A percentile compares a stretch with the other conserved stretches of the same genome.
Conservation (phyloP, 2,113 vertebrate genomes). For the Anolis sagrei region DNA sequence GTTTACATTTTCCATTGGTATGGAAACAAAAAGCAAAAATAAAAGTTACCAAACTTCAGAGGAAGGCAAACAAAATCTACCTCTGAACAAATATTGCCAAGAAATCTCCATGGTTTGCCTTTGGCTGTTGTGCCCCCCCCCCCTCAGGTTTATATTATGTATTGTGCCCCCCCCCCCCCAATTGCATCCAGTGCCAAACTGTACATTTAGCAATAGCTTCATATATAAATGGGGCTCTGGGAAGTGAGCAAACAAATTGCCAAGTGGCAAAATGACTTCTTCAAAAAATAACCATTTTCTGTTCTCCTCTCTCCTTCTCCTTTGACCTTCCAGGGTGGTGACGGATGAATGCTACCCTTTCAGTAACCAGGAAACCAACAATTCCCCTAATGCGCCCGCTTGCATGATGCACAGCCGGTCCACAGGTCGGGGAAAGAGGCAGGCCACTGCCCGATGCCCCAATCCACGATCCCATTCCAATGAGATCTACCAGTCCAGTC, state of each 20-base stretch:
- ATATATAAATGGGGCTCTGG: background rate
- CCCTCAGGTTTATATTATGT: background rate
- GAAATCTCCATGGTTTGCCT: too few relatives aligned
- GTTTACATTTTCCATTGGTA: too few relatives aligned
- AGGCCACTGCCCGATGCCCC: conserved; percentile 91
- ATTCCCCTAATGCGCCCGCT: conserved; percentile 58
- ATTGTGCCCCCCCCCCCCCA: background rate
- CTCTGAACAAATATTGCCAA: too few relatives aligned
- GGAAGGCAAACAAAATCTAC: too few relatives aligned
- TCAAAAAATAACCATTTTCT: background rate
- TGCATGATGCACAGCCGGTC: conserved; percentile 98
- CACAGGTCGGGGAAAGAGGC: conserved; percentile 90
- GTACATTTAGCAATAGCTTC: background rate
- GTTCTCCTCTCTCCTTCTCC: background rate
- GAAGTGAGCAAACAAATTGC: background rate
- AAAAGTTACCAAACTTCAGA: too few relatives aligned
- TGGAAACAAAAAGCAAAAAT: too few relatives aligned
- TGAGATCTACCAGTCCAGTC: conserved; percentile 96
- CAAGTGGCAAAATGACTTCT: background rate
- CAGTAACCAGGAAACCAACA: conserved; percentile 68
- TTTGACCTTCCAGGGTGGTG: conserved; percentile 83
- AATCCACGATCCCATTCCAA: conserved; percentile 85
- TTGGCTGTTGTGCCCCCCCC: too few relatives aligned
- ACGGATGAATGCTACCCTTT: conserved; percentile 94
- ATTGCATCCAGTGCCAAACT: too few relatives aligned